phyloP scores from a whole-genome alignment of 1,140 invertebrate species.

The Coptotermes formosanus region DNA sequence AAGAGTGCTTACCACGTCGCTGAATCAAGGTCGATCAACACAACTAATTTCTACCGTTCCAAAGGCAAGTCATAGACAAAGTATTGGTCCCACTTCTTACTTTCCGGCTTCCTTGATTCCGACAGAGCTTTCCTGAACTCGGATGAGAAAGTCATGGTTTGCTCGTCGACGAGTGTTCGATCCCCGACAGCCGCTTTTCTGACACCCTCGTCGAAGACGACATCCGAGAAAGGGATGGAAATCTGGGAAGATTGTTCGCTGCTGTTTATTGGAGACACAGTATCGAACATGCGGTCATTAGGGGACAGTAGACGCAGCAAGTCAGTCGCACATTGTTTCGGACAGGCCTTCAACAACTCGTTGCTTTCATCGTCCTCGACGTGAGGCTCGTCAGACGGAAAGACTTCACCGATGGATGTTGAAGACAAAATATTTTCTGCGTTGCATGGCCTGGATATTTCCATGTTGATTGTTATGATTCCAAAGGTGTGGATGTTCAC shows the following conservation, averaged over 20 bases:
- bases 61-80: too few relatives aligned
- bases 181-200: not conserved
- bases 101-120: not conserved
- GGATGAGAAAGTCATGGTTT: not conserved
- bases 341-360: not conserved
- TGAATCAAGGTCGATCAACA: too few relatives aligned
- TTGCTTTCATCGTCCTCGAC: not conserved
- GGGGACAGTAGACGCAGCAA: not conserved
- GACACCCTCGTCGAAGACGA: not conserved
- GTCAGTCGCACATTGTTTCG: not conserved
- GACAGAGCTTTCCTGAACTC: not conserved
- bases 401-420: not conserved
- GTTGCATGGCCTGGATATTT: not conserved
- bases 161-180: not conserved
- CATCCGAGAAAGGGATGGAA: not conserved
- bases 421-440: not conserved
- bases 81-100: not conserved
- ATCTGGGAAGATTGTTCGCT: not conserved
- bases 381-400: not conserved
- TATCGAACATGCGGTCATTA: not conserved
- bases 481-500: too few relatives aligned
- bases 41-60: too few relatives aligned
- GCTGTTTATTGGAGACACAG: not conserved
- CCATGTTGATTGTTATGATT: not conserved
- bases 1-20: too few relatives aligned